phyloP scores from a whole-genome alignment of 1,140 invertebrate species.

The Drosophila neocordata region DNA sequence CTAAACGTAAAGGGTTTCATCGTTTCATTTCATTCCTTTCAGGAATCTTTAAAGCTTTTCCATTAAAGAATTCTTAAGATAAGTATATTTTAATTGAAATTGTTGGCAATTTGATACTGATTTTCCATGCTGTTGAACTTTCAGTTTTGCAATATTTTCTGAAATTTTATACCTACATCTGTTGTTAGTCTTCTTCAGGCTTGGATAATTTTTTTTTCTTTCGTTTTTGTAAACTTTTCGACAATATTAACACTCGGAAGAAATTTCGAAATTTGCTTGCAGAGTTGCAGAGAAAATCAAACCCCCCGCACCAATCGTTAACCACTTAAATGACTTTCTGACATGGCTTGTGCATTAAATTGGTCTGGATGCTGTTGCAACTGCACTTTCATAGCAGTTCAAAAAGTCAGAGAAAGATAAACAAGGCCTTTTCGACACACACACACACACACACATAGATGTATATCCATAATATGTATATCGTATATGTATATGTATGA shows the following conservation, averaged over 20 bases:
- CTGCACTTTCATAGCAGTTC: constrained; percentile 57
- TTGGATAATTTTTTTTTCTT: no score
- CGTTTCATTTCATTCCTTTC: no score
- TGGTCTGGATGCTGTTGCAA: constrained; percentile 22
- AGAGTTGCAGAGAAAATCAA: constrained; percentile 12
- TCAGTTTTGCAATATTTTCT: no score
- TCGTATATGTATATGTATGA: not conserved
- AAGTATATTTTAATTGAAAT: no score
- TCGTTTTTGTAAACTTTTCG: constrained; percentile 2
- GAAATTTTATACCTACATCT: no score
- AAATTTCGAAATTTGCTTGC: constrained; percentile 11
- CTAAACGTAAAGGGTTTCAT: no score
- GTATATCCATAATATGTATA: not conserved
- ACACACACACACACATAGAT: constrained; percentile 25
- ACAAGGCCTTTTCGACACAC: constrained; percentile 12
- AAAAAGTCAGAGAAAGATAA: constrained; percentile 61
- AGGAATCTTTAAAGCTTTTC: no score
- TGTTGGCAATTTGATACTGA: no score
- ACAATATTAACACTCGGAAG: constrained; percentile 14
- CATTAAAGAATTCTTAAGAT: no score
- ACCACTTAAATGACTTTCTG: constrained; percentile 60
- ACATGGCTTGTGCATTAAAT: constrained; percentile 71
- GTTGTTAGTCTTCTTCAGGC: no score
- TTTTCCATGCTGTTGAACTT: no score
- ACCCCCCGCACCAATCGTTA: constrained; percentile 16